These are phyloP conservation scores for Lasius fuliginosus DNA, from an alignment of 2,888 invertebrate genomes.

Conservation along the genomic window DNA sequence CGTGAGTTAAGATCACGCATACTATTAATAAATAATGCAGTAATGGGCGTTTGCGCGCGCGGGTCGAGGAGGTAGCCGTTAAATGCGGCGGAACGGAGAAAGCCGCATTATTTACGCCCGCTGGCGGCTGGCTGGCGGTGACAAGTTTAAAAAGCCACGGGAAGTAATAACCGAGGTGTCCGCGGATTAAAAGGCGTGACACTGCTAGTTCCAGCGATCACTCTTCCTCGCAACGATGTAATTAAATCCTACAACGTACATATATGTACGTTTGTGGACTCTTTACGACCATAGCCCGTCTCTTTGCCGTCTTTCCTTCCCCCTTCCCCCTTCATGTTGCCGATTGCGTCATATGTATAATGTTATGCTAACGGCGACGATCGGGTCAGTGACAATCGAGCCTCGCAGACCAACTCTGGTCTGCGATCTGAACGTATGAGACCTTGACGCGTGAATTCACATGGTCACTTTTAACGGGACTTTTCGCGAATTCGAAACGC, in stretches of 20 bases:
- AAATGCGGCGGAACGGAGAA: constrained; percentile 66
- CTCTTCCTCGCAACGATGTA: constrained; percentile 69
- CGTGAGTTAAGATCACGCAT: constrained; percentile 50
- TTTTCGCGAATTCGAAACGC: constrained; percentile 17
- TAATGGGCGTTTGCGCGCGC: constrained; percentile 55
- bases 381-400: constrained; percentile 22
- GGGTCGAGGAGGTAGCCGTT: constrained; percentile 58
- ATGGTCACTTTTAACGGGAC: constrained; percentile 35
- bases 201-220: constrained; percentile 74
- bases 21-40: constrained; percentile 69
- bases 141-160: constrained; percentile 69
- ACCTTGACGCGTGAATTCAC: constrained; percentile 43
- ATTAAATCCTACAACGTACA: constrained; percentile 68
- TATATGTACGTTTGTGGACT: constrained; percentile 61
- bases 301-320: background rate
- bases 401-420: constrained; percentile 33
- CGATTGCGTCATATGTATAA: constrained; percentile 35
- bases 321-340: background rate
- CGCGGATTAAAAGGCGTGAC: constrained; percentile 76
- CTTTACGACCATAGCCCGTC: constrained; percentile 27
- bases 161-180: constrained; percentile 69
- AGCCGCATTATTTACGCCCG: constrained; percentile 66
- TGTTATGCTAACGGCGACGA: constrained; percentile 45
- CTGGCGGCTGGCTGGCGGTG: constrained; percentile 54
- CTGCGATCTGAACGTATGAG: constrained; percentile 31